These are phyloP conservation scores for Tetraneura akinire DNA, from an alignment of 1,140 invertebrate genomes.

Conservation along the genomic window DNA sequence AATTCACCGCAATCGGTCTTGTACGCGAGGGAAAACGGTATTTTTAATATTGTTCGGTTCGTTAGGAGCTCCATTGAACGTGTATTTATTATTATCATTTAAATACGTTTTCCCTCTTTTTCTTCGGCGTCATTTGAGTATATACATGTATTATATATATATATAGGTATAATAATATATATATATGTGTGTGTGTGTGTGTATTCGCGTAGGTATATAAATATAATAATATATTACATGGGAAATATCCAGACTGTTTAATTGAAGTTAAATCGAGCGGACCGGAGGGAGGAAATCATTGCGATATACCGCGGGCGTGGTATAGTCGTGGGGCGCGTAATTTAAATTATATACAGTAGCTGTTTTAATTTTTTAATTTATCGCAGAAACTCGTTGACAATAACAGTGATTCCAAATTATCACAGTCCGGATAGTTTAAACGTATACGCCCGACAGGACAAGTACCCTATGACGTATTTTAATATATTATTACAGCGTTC, in stretches of 20 bases:
- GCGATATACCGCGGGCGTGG: not conserved
- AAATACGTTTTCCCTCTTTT: not conserved
- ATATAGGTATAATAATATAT: too few species aligned
- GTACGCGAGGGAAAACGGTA: not conserved
- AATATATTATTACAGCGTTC: not conserved
- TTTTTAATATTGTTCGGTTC: conserved; percentile 2
- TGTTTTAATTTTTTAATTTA: conserved; percentile 25
- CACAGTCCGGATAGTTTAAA: not conserved
- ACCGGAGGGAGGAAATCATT: conserved; percentile 17
- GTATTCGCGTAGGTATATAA: too few species aligned
- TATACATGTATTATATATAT: not conserved
- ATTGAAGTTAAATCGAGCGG: conserved; percentile 48
- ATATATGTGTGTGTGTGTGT: too few species aligned
- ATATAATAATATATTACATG: not conserved
- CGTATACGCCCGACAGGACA: not conserved
- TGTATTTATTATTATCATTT: conserved; percentile 22
- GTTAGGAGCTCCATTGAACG: conserved; percentile 27
- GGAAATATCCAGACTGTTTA: conserved; percentile 27
- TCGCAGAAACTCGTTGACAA: not conserved
- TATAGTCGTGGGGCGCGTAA: not conserved
- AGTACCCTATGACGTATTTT: not conserved
- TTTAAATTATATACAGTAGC: conserved; percentile 34
- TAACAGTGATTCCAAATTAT: conserved; percentile 31
- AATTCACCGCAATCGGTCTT: not conserved
- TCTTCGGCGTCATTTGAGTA: not conserved